phyloP scores from a whole-genome alignment of 2,797 vertebrate species.

The Ctenochaetus hawaiiensis region DNA sequence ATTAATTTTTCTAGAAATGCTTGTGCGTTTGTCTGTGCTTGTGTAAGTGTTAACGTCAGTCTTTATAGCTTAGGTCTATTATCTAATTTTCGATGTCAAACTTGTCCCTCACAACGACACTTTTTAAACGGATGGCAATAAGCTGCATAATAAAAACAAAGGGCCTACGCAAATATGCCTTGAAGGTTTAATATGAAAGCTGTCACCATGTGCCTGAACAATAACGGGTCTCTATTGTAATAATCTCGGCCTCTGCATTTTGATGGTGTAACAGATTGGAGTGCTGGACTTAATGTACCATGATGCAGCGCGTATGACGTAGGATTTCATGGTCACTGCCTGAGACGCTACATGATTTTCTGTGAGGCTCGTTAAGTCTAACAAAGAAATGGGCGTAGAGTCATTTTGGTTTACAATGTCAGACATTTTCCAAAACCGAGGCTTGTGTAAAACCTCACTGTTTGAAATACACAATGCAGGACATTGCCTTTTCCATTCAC shows the following conservation, averaged over 20 bases:
- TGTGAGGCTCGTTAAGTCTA: not conserved
- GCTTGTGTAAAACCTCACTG: not conserved
- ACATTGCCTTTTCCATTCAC: not conserved
- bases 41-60: not conserved
- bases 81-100: not conserved
- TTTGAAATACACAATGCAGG: not conserved
- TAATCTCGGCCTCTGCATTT: too few species aligned
- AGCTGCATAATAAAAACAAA: not conserved
- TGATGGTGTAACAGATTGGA: not conserved
- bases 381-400: not conserved
- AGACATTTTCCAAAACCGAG: not conserved
- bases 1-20: not conserved
- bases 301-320: slow-evolving; percentile 2
- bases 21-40: not conserved
- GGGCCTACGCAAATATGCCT: not conserved
- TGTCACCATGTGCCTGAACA: not conserved
- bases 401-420: not conserved
- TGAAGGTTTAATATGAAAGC: not conserved
- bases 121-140: not conserved
- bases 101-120: not conserved
- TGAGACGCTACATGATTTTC: not conserved
- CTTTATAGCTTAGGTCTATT: too few species aligned
- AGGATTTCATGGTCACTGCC: not conserved
- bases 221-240: too few species aligned
- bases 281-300: slow-evolving; percentile 18